Evolutionary conservation across 2,113 vertebrate genomes (phyloP).

Genomic region (Brachypodius melanocephalos): DNA sequence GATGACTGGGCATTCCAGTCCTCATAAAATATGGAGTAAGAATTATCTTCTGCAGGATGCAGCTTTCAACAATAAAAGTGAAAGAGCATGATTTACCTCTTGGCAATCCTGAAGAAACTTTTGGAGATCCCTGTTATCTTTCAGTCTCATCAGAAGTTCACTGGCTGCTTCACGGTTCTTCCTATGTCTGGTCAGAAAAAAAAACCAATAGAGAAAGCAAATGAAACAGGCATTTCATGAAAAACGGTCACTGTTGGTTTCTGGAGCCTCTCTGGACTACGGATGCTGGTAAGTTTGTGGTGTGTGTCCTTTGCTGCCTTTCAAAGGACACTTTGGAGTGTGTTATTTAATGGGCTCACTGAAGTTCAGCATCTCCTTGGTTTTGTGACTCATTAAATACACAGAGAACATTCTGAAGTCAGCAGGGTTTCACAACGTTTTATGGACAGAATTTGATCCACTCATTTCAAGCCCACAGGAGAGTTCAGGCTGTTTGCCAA

Average conservation of each 20-base stretch:
- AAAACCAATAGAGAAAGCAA: background rate
- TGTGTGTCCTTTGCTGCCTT: background rate
- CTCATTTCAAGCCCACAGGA: background rate
- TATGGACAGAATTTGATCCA: background rate
- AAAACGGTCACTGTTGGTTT: background rate
- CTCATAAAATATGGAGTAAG: background rate
- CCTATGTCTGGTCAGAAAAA: conserved; percentile 80
- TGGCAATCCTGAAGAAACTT: conserved; percentile 98
- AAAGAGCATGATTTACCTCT: conserved; percentile 78
- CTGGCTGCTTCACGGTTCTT: conserved; percentile 93
- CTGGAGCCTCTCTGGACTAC: background rate
- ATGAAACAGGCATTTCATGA: background rate
- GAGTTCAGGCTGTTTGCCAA: background rate
- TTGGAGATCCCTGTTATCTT: conserved; percentile 97
- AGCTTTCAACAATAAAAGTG: background rate
- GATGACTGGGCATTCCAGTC: background rate
- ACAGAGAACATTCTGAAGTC: background rate
- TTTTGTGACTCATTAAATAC: background rate
- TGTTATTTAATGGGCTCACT: background rate
- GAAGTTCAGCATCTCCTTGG: background rate
- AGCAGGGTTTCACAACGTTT: background rate
- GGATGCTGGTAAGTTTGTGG: background rate
- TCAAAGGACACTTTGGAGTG: background rate
- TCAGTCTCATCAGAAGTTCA: conserved; percentile 89
- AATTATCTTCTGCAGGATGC: background rate